Conservation (phyloP, 2,113 vertebrate species). For the Excalfactoria chinensis region DNA sequence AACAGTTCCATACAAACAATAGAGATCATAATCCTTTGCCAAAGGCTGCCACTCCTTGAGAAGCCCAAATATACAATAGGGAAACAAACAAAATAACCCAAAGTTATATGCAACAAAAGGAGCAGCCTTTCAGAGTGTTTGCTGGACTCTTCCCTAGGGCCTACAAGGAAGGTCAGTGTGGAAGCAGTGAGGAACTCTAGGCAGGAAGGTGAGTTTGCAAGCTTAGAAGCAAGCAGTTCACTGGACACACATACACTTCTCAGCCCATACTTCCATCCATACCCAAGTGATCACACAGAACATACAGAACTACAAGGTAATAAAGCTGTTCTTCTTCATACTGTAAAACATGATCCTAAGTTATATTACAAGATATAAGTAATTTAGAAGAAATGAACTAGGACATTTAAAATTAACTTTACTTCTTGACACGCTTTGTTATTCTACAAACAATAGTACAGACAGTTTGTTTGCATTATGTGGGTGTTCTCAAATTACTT, state of each 20-base stretch:
- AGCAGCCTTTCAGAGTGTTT: background rate
- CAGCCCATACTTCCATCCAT: background rate
- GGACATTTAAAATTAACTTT: background rate
- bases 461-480: background rate
- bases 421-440: background rate
- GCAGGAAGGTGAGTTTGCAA: background rate
- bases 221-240: background rate
- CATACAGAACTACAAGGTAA: background rate
- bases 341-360: background rate
- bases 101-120: background rate
- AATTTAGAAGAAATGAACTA: background rate
- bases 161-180: background rate
- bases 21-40: background rate
- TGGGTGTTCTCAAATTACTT: background rate
- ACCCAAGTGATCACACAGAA: background rate
- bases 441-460: background rate
- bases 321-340: background rate
- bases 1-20: background rate
- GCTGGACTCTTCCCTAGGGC: background rate
- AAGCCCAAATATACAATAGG: rapidly evolving
- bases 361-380: background rate
- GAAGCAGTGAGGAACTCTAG: background rate
- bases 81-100: background rate
- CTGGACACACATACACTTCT: background rate
- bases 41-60: background rate